Evolutionary conservation across 37 sponge, comb jelly and placozoan genomes (phyloP).

Genomic region (Chondrosia reniformis): DNA sequence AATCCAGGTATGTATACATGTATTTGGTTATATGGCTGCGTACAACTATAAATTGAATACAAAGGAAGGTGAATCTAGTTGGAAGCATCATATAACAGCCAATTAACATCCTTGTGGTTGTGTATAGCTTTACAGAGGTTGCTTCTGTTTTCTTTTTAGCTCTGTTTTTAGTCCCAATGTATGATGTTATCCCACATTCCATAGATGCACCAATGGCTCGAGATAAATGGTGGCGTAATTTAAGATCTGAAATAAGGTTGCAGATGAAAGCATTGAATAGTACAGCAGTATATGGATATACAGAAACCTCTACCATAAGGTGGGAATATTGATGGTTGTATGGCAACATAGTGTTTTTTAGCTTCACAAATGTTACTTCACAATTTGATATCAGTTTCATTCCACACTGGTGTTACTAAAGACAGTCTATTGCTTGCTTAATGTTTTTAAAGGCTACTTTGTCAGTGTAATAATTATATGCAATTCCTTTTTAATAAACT

Average conservation of each 20-base stretch:
- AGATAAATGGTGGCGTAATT: conserved; percentile 86
- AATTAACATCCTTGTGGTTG: neutral
- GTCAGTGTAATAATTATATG: no score
- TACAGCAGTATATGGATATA: conserved; percentile 78
- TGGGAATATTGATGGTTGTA: neutral
- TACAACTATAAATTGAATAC: no score
- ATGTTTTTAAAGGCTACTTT: no score
- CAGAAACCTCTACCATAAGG: conserved; percentile 77
- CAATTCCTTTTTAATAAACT: no score
- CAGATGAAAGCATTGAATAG: conserved; percentile 72
- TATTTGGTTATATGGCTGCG: no score
- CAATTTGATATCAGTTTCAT: no score
- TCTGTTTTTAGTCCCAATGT: neutral
- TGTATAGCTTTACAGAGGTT: neutral
- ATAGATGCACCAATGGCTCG: conserved; percentile 84
- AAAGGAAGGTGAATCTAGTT: no score
- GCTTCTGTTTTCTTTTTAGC: neutral
- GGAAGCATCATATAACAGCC: neutral
- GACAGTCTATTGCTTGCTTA: no score
- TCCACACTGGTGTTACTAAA: no score
- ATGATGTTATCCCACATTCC: neutral
- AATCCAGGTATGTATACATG: conserved; percentile 67
- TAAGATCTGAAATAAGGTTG: conserved; percentile 70
- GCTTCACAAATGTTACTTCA: no score
- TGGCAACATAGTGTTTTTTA: neutral